Base-by-base conservation (phyloP, 2,797 vertebrate genomes). In the Allenopithecus nigroviridis region DNA sequence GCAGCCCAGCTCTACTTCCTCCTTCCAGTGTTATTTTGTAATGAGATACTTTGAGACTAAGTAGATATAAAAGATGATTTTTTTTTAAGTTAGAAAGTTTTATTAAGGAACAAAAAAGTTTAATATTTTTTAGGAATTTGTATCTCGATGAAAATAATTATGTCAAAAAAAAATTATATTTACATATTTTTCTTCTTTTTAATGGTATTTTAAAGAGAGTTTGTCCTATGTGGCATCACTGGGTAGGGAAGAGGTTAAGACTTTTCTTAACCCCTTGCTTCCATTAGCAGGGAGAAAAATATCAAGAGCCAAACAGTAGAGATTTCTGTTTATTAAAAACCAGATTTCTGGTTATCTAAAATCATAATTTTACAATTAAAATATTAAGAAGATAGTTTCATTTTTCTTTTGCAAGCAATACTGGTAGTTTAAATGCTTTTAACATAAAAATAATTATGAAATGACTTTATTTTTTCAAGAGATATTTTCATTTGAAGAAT, bases 361-460 rank as follows among this genome's bases (percentile, higher is more conserved):
- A 68, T n/a, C 33, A 68, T 68, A 68, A n/a, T 68, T 68, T 68
- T n/a, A 68, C 16, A 68, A 68, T 68, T 68, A 68, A 68, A 68
- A 68, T 68, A 68, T 68, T n/a, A 68, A 68, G 28, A 92, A 92
- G 72, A 41, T 87, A 91, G 57, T 74, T 72, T 78, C 41, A n/a
- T 80, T 50, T 95, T 85, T 91, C 36, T 89, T 85, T 83, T 95
- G n/a, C 5, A 78, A 19, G 30, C 91, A 81, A 89, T 78, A n/a
- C 46, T 87, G 7, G 5, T 84, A 84, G 57, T 91, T 92, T 89
- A 55, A 96, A 13, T 36, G 46, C 12, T 92, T 80, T 95, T 57
- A 93, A 83, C 5, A 39, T 83, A 61, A 70, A 70, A 96, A 95
- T 87, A 88, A 91, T 84, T 88, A n/a, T 88, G 21, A 68, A 88